Base-by-base conservation (phyloP, 37 sponge, comb jelly and placozoan species). In the Aplysina aerophoba region DNA sequence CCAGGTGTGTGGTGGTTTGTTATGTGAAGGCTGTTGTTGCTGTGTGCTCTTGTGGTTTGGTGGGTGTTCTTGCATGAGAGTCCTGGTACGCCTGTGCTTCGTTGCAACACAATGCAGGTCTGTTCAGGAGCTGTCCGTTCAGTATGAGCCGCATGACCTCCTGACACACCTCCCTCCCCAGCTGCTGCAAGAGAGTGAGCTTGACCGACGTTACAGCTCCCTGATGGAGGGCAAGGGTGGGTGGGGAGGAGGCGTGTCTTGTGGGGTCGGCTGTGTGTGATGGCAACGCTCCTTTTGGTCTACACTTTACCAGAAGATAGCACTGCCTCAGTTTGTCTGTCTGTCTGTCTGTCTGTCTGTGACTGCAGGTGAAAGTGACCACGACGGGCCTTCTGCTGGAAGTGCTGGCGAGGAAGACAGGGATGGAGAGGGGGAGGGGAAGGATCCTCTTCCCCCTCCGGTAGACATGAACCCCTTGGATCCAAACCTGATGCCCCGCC, bases 91-190 rank as follows among this genome's bases (percentile, higher is more conserved):
- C n/a, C n/a, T n/a, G n/a, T n/a, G n/a, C n/a, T n/a, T n/a, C n/a
- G n/a, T n/a, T n/a, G n/a, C n/a, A n/a, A n/a, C n/a, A n/a, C n/a
- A 11, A 8, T 66, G 8, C 79, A 94, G 94, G 74, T 94, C 94
- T 36, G 87, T 94, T 80, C 94, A 90, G 79, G 91, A 90, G 86
- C 59, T 94, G 61, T 33, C 57, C 59, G 84, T 94, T n/a, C 85
- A 59, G 86, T 90, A 88, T 88, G 94, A 94, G 64, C 94, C 94
- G 0, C 91, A 90, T 22, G 91, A 90, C 75, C 33, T 88, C 15
- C 56, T 82, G 34, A 40, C 54, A 0, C 88, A 89, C 54, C 78
- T 90, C 0, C 91, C 91, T 33, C 90, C 94, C 0, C 66, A 40
- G 12, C 69, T 41, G 50, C 37, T 11, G 15, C 1, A 13, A 11